Conservation (phyloP, 2,888 invertebrate species). For the Tachina grossa region DNA sequence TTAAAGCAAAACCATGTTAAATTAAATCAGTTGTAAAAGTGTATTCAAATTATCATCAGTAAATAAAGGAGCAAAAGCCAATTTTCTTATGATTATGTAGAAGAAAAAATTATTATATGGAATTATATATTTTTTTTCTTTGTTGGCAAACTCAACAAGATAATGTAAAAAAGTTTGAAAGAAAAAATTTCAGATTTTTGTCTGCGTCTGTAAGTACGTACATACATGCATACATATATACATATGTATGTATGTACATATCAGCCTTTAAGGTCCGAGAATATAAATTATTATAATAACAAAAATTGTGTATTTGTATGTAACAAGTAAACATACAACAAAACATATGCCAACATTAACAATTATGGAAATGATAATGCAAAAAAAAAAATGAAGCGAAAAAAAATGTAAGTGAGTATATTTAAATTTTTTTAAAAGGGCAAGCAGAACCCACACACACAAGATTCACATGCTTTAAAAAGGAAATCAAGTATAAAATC, state of each 20-base stretch:
- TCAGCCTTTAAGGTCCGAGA: not conserved
- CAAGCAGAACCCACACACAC: not conserved
- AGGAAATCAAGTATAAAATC: no score
- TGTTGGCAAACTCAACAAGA: conserved; percentile 4
- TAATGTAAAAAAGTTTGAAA: not conserved
- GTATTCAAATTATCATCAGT: conserved; percentile 28
- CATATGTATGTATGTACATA: not conserved
- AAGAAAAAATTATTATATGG: not conserved
- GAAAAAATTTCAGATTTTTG: conserved; percentile 7
- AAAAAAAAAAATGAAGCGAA: conserved; percentile 16
- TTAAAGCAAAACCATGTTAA: conserved; percentile 7
- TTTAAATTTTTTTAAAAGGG: conserved; percentile 15
- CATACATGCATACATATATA: no score
- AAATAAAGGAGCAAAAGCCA: conserved; percentile 8
- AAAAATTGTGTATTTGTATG: conserved; percentile 4
- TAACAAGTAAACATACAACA: not conserved
- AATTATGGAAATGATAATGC: conserved; percentile 19
- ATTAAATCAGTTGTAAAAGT: conserved; percentile 25
- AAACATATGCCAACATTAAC: conserved; percentile 17
- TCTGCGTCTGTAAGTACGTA: not conserved
- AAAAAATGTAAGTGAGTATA: conserved; percentile 42
- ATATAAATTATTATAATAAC: conserved; percentile 25
- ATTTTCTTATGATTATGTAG: conserved; percentile 8
- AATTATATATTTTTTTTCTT: not conserved
- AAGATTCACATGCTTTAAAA: no score